Evolutionary conservation across 2,888 invertebrate genomes (phyloP).

Genomic region (Exephanes ischioxanthus): DNA sequence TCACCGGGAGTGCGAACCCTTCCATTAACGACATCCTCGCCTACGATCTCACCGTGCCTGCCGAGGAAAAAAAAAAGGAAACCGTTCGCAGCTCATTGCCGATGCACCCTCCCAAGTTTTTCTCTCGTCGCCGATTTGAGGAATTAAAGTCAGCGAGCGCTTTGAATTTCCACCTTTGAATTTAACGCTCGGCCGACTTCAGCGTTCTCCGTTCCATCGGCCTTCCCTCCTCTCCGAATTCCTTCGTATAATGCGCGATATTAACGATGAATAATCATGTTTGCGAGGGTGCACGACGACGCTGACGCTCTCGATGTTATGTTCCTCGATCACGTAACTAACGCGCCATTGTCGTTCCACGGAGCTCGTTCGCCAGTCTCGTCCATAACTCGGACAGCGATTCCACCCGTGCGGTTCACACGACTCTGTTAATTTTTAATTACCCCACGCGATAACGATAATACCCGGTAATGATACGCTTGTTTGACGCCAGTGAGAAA

Average conservation of each 20-base stretch:
- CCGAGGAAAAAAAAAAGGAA: background rate
- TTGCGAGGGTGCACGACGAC: slow-evolving; percentile 34
- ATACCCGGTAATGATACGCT: slow-evolving; percentile 5
- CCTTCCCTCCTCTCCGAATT: slow-evolving; percentile 19
- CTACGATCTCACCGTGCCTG: slow-evolving; percentile 3
- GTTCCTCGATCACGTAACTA: slow-evolving; percentile 50
- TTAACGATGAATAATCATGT: slow-evolving; percentile 63
- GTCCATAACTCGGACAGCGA: slow-evolving; percentile 5
- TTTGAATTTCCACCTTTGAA: slow-evolving; percentile 60
- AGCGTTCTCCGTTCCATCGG: slow-evolving; percentile 43
- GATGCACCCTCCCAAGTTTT: slow-evolving; percentile 29
- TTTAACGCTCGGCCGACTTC: slow-evolving; percentile 58
- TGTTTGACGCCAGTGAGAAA: background rate
- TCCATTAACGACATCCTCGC: background rate
- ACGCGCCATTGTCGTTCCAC: slow-evolving; percentile 1
- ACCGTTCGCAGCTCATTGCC: slow-evolving; percentile 45
- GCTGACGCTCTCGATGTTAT: background rate
- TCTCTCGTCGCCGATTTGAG: slow-evolving; percentile 6
- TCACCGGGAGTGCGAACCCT: background rate
- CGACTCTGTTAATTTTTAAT: slow-evolving; percentile 52
- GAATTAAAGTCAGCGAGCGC: background rate
- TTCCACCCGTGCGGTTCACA: slow-evolving; percentile 24
- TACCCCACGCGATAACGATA: slow-evolving; percentile 39
- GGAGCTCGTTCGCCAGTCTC: slow-evolving; percentile 32
- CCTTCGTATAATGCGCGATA: slow-evolving; percentile 27